A percentile compares a stretch with the other conserved stretches of the same genome.
phyloP scores from a whole-genome alignment of 2,888 invertebrate species.

The Apodemia duryi region DNA sequence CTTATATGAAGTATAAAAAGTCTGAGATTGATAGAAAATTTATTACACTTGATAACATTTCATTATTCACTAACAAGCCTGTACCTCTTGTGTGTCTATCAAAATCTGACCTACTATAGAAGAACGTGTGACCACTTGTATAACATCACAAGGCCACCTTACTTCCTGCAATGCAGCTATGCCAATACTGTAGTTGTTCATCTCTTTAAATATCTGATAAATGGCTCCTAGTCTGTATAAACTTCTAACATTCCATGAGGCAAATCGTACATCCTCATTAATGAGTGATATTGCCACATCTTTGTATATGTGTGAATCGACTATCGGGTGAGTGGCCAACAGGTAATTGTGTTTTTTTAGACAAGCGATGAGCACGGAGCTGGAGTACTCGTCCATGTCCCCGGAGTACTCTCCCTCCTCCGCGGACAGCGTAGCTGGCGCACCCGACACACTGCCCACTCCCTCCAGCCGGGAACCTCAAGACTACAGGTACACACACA shows the following conservation, averaged over 20 bases:
- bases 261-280: too few relatives aligned
- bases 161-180: constrained; percentile 21
- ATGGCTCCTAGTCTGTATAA: too few relatives aligned
- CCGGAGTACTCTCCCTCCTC: constrained; percentile 65
- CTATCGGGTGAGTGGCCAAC: too few relatives aligned
- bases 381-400: constrained; percentile 64
- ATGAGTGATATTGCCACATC: too few relatives aligned
- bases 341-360: constrained; percentile 31
- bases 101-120: too few relatives aligned
- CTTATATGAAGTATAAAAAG: constrained; percentile 19
- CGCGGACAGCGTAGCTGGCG: constrained; percentile 46
- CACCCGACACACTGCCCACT: constrained; percentile 36
- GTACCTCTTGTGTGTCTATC: too few relatives aligned
- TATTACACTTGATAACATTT: too few relatives aligned
- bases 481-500: constrained; percentile 43
- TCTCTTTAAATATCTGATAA: not conserved
- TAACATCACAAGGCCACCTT: constrained; percentile 9
- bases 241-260: too few relatives aligned
- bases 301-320: too few relatives aligned
- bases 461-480: constrained; percentile 49
- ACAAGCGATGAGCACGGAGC: constrained; percentile 45
- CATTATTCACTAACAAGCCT: too few relatives aligned
- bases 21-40: constrained; percentile 21
- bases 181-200: not conserved
- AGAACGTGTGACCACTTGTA: too few relatives aligned